Evolutionary conservation across 1,140 invertebrate genomes (phyloP).

Genomic region (Argopecten irradians): DNA sequence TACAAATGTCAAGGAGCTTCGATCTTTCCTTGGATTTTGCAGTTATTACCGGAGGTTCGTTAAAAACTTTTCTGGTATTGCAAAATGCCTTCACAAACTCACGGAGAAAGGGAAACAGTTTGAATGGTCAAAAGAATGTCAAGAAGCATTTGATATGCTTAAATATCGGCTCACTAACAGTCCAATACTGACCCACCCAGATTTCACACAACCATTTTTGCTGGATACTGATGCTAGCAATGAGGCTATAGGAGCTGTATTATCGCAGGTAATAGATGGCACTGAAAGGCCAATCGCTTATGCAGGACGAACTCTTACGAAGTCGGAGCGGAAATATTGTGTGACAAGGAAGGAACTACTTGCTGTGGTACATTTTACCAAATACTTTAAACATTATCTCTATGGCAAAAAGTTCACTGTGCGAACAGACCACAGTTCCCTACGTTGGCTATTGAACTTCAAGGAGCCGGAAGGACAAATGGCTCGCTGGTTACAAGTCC

Average conservation of each 20-base stretch:
- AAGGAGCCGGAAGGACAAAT: slow-evolving; percentile 54
- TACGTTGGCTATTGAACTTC: slow-evolving; percentile 49
- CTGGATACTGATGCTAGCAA: slow-evolving; percentile 63
- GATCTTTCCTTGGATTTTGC: slow-evolving; percentile 24
- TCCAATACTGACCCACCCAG: slow-evolving; percentile 44
- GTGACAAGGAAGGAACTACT: slow-evolving; percentile 40
- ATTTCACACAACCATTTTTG: slow-evolving; percentile 46
- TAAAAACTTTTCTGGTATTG: slow-evolving; percentile 33
- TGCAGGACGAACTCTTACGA: slow-evolving; percentile 48
- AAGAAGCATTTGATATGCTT: not conserved
- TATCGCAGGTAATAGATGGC: slow-evolving; percentile 62
- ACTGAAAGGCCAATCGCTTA: slow-evolving; percentile 57
- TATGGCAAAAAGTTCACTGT: slow-evolving; percentile 53
- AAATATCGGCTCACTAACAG: not conserved
- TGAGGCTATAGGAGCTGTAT: slow-evolving; percentile 61
- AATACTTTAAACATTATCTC: slow-evolving; percentile 56
- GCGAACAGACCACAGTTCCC: slow-evolving; percentile 56
- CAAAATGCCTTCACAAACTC: slow-evolving; percentile 70
- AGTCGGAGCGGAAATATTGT: slow-evolving; percentile 76
- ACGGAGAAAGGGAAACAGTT: slow-evolving; percentile 71
- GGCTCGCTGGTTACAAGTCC: slow-evolving; percentile 60
- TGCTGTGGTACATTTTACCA: slow-evolving; percentile 51
- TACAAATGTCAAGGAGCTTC: not conserved
- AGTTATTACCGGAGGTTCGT: slow-evolving; percentile 9
- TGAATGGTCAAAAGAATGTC: slow-evolving; percentile 62